Base-by-base conservation (phyloP, 2,113 vertebrate genomes). In the Notothenia rossii region DNA sequence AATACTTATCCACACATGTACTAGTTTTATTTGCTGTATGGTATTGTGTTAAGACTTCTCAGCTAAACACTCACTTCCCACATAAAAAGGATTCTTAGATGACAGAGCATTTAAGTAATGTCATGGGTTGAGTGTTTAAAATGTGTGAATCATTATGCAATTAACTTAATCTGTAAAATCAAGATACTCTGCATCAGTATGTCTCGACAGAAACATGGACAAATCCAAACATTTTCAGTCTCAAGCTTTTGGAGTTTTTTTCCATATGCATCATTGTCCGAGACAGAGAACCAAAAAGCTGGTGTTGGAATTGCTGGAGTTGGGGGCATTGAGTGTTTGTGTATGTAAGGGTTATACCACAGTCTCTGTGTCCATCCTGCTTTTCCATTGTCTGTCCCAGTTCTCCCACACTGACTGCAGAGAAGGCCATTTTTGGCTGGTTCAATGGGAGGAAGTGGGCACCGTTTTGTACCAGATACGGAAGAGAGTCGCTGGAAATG, bases 401-500 rank as follows among this genome's bases (percentile, higher is more conserved):
- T 84, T 92, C 87, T 93, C 93, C 84, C 93, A 92, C 82, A 80
- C 60, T 72, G 33, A 60, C 67, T 64, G 51, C 66, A 73, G 62
- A 82, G 86, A 90, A 86, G 72, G 78, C 86, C 90, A 86, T 92
- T 93, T 92, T 88, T 86, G 65, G 56, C 79, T n/a, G 40, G 73
- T 49, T 94, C 89, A 93, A 93, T 93, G 79, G 86, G 76, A 92
- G 93, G 93, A 94, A 94, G 83, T 93, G 90, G 90, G 90, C 86
- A 94, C 77, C 71, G 49, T 77, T 64, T 87, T 46, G 51, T 18
- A 75, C 81, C 77, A 69, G 67, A 64, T 67, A 64, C 8, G 48
- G 62, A 79, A 77, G 46, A 62, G 63, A 79, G 73, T 66, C 54
- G 60, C 70, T 6, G 75, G 84, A 89, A 84, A 81, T 75, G 13